These are phyloP conservation scores for Naja naja DNA, from an alignment of 2,113 vertebrate species.

Conservation along the genomic window DNA sequence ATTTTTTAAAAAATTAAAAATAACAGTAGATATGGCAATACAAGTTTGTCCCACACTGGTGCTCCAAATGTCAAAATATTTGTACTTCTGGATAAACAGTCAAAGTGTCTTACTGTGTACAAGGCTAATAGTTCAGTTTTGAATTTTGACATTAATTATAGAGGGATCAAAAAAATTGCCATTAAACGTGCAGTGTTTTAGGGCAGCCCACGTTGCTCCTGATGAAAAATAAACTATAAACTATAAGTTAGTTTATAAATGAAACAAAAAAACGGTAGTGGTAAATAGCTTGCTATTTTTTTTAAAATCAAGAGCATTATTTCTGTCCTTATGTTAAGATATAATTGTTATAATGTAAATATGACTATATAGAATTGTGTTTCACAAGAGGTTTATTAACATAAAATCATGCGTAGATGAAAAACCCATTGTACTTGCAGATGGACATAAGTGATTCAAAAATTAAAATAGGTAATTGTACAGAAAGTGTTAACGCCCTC, in stretches of 20 bases:
- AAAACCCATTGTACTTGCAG: not conserved
- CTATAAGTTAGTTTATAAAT: not conserved
- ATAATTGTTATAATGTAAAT: not conserved
- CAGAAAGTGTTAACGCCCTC: not conserved
- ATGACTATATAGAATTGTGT: not conserved
- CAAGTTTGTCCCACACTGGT: not conserved
- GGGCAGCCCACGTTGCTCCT: not conserved
- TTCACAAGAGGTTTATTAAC: slow-evolving; percentile 17
- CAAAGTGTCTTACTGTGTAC: not conserved
- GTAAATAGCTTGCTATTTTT: not conserved
- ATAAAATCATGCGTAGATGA: not conserved
- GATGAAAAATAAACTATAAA: not conserved
- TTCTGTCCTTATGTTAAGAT: slow-evolving; percentile 1
- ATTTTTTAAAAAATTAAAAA: not conserved
- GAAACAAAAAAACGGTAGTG: not conserved
- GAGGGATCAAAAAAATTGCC: not conserved
- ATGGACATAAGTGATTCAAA: slow-evolving; percentile 1
- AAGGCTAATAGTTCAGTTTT: not conserved
- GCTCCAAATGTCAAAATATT: not conserved
- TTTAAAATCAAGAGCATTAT: not conserved
- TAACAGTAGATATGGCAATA: not conserved
- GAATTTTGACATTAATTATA: slow-evolving; percentile 10
- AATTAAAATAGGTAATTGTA: slow-evolving; percentile 4
- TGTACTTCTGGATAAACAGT: not conserved
- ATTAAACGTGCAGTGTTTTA: not conserved